Percentiles rank a stretch among this genome's conserved stretches.
Evolutionary conservation across 2,113 vertebrate genomes (phyloP).

Genomic region (Siniperca knerii): DNA sequence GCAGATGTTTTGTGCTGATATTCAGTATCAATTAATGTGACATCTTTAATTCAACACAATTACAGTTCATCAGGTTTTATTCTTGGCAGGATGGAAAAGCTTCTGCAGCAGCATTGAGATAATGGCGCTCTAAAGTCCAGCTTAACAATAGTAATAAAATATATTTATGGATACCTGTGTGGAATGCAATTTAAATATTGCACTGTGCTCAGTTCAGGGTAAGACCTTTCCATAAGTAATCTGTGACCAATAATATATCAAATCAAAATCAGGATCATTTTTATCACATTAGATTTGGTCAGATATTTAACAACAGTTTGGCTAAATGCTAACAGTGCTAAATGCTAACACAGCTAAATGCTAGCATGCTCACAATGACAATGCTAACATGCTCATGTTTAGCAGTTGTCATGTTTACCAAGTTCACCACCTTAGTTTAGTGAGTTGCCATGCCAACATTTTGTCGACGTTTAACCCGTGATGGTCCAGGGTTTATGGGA

Average conservation of each 20-base stretch:
- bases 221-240: background rate
- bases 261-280: background rate
- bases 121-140: conserved; percentile 24
- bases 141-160: conserved; percentile 46
- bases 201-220: conserved; percentile 14
- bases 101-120: conserved; percentile 30
- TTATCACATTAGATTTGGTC: background rate
- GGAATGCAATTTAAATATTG: conserved; percentile 35
- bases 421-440: background rate
- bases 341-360: background rate
- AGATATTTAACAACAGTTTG: background rate
- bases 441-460: background rate
- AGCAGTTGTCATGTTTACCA: too few relatives aligned
- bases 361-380: background rate
- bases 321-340: background rate
- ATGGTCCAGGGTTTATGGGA: too few relatives aligned
- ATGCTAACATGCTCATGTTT: background rate
- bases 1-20: conserved; percentile 31
- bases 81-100: conserved; percentile 6
- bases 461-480: too few relatives aligned
- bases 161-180: conserved; percentile 30
- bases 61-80: conserved; percentile 33
- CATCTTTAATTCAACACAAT: conserved; percentile 27
- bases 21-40: conserved; percentile 18
- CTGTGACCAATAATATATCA: background rate